phyloP scores from a whole-genome alignment of 92 coral and sea anemone genomes.

The Phenganax stokvisi region DNA sequence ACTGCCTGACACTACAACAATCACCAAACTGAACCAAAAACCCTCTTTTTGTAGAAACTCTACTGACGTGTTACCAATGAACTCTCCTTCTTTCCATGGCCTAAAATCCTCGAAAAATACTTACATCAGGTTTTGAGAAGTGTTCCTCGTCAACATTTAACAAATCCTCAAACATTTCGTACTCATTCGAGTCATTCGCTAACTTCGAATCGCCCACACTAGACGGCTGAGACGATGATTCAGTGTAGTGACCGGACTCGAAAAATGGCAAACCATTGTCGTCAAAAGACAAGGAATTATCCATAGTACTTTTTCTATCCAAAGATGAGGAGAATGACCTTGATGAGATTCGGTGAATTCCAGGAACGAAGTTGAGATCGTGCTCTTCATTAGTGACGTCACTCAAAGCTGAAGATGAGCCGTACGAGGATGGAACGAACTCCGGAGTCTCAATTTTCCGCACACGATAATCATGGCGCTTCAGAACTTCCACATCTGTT shows the following conservation, averaged over 20 bases:
- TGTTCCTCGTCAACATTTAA: constrained; percentile 90
- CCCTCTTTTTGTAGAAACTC: neutral
- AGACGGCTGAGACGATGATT: constrained; percentile 28
- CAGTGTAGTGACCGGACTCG: constrained; percentile 29
- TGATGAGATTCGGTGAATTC: constrained; percentile 50
- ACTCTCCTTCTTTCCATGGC: neutral
- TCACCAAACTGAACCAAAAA: neutral
- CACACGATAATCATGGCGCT: constrained; percentile 25
- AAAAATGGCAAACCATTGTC: constrained; percentile 27
- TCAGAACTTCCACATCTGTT: neutral
- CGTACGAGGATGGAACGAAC: constrained; percentile 22
- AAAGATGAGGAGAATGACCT: constrained; percentile 18
- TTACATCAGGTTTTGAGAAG: constrained; percentile 91
- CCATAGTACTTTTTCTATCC: constrained; percentile 16
- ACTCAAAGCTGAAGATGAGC: constrained; percentile 5
- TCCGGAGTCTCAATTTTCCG: constrained; percentile 29
- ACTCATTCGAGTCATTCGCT: constrained; percentile 69
- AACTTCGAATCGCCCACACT: constrained; percentile 48
- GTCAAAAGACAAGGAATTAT: constrained; percentile 20
- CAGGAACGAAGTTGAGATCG: constrained; percentile 89
- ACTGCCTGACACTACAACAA: neutral
- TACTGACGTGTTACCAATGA: neutral
- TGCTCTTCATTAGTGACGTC: constrained; percentile 58
- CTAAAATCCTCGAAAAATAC: constrained; percentile 15
- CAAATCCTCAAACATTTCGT: constrained; percentile 87